These are phyloP conservation scores for Tamias sibiricus DNA, from an alignment of 2,113 vertebrate genomes.

Conservation along the genomic window DNA sequence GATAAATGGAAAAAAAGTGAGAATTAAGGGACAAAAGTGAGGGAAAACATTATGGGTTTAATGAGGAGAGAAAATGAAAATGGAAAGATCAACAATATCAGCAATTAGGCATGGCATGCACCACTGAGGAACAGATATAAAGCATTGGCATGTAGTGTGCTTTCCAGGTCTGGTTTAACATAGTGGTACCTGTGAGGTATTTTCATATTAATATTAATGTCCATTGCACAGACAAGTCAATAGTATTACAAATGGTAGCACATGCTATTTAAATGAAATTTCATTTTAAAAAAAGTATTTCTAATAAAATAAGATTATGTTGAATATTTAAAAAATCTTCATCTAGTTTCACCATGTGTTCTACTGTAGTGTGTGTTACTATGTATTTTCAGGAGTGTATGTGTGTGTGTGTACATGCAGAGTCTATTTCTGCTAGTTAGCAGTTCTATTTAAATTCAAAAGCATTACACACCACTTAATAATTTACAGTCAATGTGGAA, in stretches of 20 bases:
- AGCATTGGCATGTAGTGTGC: neutral
- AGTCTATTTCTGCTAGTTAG: neutral
- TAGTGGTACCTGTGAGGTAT: neutral
- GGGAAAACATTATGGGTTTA: neutral
- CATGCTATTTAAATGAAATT: neutral
- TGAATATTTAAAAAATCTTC: neutral
- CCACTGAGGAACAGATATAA: neutral
- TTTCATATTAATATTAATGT: neutral
- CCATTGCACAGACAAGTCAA: neutral
- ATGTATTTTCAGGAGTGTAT: neutral
- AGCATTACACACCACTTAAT: slow-evolving; percentile 34
- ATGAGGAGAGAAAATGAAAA: neutral
- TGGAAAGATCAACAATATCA: neutral
- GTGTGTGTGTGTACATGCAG: fast-evolving
- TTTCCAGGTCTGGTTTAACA: neutral
- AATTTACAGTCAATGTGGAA: slow-evolving; percentile 60
- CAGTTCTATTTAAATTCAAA: slow-evolving; percentile 43
- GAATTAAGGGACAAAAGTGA: neutral
- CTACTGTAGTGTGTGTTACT: neutral
- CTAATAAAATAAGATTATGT: neutral
- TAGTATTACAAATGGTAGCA: neutral
- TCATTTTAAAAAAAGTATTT: neutral
- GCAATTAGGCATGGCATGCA: neutral
- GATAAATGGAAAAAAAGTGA: neutral
- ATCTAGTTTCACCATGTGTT: neutral